Conservation (phyloP, 2,797 vertebrate genomes). For the Mionectes olivaceus region DNA sequence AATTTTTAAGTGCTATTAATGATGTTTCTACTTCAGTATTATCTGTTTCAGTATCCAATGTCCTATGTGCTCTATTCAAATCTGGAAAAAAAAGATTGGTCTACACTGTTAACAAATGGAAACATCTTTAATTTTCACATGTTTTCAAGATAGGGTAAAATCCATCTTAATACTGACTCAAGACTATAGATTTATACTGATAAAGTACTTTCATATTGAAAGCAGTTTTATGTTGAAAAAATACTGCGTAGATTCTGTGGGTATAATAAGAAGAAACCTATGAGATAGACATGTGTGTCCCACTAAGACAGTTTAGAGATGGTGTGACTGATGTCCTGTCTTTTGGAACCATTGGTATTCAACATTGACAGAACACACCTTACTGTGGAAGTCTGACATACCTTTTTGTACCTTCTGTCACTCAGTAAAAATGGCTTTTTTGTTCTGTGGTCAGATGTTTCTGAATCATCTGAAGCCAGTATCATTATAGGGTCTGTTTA, state of each 20-base stretch:
- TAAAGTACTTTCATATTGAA: not conserved
- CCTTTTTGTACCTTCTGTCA: not conserved
- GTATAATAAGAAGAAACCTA: not conserved
- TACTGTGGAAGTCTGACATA: not conserved
- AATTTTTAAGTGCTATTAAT: not conserved
- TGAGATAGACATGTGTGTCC: not conserved
- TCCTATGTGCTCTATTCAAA: not conserved
- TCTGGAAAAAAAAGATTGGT: not conserved
- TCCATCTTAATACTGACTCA: not conserved
- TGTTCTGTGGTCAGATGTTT: not conserved
- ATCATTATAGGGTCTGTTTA: not conserved
- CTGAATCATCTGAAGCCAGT: not conserved
- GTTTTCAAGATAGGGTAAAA: not conserved
- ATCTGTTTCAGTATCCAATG: not conserved
- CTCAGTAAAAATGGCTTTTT: not conserved
- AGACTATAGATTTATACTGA: not conserved
- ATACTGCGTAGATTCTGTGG: not conserved
- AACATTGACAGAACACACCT: not conserved
- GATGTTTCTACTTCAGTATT: not conserved
- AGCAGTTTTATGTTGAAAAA: not conserved
- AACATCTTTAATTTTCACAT: not conserved
- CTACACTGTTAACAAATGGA: not conserved
- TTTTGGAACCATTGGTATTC: not conserved
- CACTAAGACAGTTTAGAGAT: not conserved
- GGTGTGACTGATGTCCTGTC: rapidly evolving